Percentiles rank a stretch among this genome's conserved stretches.
Evolutionary conservation across 1,140 invertebrate species (phyloP).

Genomic region (Pachypsylla venusta): DNA sequence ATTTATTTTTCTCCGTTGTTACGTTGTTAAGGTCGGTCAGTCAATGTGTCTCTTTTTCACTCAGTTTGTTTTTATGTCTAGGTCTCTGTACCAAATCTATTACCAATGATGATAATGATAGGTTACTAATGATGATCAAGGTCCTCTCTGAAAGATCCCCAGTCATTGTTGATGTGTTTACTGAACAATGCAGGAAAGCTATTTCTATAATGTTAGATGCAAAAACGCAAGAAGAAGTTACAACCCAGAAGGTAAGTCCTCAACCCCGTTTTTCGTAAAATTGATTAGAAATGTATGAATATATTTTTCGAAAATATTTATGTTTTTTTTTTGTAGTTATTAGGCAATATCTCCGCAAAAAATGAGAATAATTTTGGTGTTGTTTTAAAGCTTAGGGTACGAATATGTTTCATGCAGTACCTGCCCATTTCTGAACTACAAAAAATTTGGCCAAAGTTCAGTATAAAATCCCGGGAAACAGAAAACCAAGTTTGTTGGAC

Average conservation of each 20-base stretch:
- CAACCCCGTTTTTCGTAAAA: no score
- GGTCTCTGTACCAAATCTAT: slow-evolving; percentile 56
- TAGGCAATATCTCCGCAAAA: no score
- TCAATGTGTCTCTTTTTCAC: no score
- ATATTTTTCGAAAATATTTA: background rate
- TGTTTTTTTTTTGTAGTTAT: no score
- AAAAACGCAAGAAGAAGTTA: slow-evolving; percentile 57
- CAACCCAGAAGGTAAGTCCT: slow-evolving; percentile 34
- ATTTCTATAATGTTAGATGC: slow-evolving; percentile 72
- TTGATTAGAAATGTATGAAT: slow-evolving; percentile 23
- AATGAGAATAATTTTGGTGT: no score
- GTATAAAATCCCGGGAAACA: no score
- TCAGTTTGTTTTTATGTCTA: slow-evolving; percentile 24
- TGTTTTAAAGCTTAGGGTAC: no score
- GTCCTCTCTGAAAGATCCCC: slow-evolving; percentile 60
- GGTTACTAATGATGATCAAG: slow-evolving; percentile 67
- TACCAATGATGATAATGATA: slow-evolving; percentile 88
- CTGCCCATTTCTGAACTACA: background rate
- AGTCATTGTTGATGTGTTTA: slow-evolving; percentile 60
- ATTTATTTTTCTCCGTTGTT: no score
- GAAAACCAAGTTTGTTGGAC: no score
- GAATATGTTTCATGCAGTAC: background rate
- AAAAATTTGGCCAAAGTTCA: no score
- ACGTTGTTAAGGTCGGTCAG: no score
- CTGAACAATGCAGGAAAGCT: slow-evolving; percentile 58